Conservation (phyloP, 2,113 vertebrate genomes). For the Bufo bufo region DNA sequence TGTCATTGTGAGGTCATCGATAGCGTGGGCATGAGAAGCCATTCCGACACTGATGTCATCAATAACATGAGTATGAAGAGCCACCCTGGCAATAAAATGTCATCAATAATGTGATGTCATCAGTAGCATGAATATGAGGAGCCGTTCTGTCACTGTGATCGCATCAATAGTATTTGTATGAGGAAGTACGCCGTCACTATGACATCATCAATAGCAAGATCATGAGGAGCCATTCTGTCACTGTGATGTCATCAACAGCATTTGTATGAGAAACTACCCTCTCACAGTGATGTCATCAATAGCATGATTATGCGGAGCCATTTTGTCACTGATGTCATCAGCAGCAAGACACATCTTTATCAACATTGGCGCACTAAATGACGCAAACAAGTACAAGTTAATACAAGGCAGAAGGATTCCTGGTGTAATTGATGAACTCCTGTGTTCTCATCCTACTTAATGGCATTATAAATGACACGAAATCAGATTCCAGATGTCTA, state of each 20-base stretch:
- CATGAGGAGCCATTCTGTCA: not conserved
- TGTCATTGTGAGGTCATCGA: not conserved
- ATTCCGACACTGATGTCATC: not conserved
- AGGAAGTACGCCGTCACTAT: not conserved
- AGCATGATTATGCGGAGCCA: not conserved
- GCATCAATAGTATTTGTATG: not conserved
- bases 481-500: slow-evolving; percentile 32
- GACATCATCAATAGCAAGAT: not conserved
- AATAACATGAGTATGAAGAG: not conserved
- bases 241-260: not conserved
- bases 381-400: not conserved
- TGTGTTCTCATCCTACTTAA: slow-evolving; percentile 32
- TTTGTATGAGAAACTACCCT: not conserved
- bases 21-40: not conserved
- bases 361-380: not conserved
- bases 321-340: not conserved
- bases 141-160: not conserved
- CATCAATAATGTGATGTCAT: not conserved
- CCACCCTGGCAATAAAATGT: not conserved
- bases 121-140: not conserved
- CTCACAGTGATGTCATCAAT: not conserved
- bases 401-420: not conserved
- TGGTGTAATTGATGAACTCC: slow-evolving; percentile 12
- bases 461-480: slow-evolving; percentile 37
- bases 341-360: not conserved